Base-by-base conservation (phyloP, 64 coral and sea anemone genomes). In the Pocillopora damicornis region DNA sequence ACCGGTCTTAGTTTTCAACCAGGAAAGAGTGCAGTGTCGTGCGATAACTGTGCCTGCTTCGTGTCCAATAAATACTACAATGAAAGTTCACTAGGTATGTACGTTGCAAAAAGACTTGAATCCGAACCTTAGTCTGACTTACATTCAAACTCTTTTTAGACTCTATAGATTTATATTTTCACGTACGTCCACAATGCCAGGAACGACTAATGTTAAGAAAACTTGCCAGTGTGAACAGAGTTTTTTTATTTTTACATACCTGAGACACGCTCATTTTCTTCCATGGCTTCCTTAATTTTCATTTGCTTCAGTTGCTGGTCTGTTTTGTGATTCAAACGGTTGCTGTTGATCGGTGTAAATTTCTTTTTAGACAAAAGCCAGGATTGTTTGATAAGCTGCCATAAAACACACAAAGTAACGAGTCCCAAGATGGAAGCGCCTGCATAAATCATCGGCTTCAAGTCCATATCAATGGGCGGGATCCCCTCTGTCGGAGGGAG, bases 271-370 rank as follows among this genome's bases (percentile, higher is more conserved):
- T 89, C 73, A 59, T 92, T 86, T 25, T 82, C 75, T 23, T 80
- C 77, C 88, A 84, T 90, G 1, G 73, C 90, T 25, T 91, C 82
- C 65, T 26, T 62, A 9, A 91, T 56, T 42, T 59, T 51, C 74
- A 73, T 64, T 23, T 71, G 67, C 67, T 71, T 71, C 13, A 71
- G 63, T 22, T 68, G 81, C 38, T 57, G 64, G 26, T 20, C 63
- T 58, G 79, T 91, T 23, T 58, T 68, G 1, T 64, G 38, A 75
- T 91, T 77, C 38, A 91, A 51, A 3, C 90, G 90, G 74, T 96
- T 63, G 56, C 94, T 96, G 56, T 96, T 96, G 20, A 96, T 96
- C 38, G 88, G 75, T 13, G 94, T 96, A 51, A 93, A 96, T 17
- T 93, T 96, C 61, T 92, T 96, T 77, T 77, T 96, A 25, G 58